Evolutionary conservation across 1,140 invertebrate species (phyloP).

Genomic region (Tetramorium parvispinum): DNA sequence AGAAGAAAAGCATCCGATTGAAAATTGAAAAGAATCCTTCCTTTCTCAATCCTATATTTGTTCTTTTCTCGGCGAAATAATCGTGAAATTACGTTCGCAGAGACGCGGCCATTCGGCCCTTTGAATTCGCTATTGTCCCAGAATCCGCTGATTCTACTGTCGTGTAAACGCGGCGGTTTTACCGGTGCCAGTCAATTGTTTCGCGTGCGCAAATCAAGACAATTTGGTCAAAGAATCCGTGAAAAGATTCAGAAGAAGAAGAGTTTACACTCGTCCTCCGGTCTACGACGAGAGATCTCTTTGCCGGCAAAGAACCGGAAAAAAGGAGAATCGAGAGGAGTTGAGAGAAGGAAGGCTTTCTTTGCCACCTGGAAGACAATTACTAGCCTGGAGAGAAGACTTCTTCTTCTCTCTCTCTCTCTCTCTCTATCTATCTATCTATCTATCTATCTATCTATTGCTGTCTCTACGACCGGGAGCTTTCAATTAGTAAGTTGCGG

Average conservation of each 20-base stretch:
- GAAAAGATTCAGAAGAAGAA: slow-evolving; percentile 58
- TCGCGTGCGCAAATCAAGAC: slow-evolving; percentile 35
- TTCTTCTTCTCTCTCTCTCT: not conserved
- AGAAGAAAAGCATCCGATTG: not conserved
- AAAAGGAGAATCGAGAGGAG: slow-evolving; percentile 22
- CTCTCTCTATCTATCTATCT: not conserved
- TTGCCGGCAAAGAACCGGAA: slow-evolving; percentile 44
- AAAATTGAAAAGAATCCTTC: not conserved
- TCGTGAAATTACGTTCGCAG: slow-evolving; percentile 30
- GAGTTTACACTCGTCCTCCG: slow-evolving; percentile 64
- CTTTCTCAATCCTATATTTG: slow-evolving; percentile 26
- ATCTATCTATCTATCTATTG: slow-evolving; percentile 3
- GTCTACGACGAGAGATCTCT: slow-evolving; percentile 44
- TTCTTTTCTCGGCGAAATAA: slow-evolving; percentile 40
- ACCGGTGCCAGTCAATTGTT: not conserved
- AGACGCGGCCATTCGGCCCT: slow-evolving; percentile 7
- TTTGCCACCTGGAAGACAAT: slow-evolving; percentile 62
- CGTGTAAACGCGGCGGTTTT: slow-evolving; percentile 50
- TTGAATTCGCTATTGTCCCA: slow-evolving; percentile 26
- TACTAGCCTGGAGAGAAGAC: slow-evolving; percentile 29
- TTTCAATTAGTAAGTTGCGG: slow-evolving; percentile 70
- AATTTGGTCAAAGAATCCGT: slow-evolving; percentile 34
- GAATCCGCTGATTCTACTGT: slow-evolving; percentile 33
- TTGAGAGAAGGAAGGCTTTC: slow-evolving; percentile 53
- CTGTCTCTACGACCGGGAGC: slow-evolving; percentile 20